Evolutionary conservation across 37 sponge, comb jelly and placozoan species (phyloP).

Genomic region (Agelas oroides): DNA sequence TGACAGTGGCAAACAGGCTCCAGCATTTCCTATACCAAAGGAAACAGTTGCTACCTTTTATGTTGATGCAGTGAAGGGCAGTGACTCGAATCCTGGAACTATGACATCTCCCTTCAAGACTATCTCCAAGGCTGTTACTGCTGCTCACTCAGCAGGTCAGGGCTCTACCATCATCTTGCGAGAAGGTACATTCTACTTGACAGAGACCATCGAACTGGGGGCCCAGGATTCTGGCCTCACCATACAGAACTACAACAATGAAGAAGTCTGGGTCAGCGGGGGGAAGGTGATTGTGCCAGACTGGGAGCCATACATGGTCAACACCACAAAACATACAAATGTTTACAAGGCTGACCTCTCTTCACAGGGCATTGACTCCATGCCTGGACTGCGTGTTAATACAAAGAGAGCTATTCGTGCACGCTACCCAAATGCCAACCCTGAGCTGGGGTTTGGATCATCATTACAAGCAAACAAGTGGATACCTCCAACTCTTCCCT

Average conservation of each 20-base stretch:
- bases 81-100: constrained; percentile 65
- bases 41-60: constrained; percentile 16
- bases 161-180: constrained; percentile 58
- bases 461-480: constrained; percentile 27
- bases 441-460: constrained; percentile 67
- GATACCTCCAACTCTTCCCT: constrained; percentile 9
- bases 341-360: constrained; percentile 65
- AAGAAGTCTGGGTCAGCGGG: constrained; percentile 72
- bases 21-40: constrained; percentile 5
- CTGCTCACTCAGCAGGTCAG: constrained; percentile 14
- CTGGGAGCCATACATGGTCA: constrained; percentile 30
- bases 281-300: constrained; percentile 51
- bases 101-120: constrained; percentile 42
- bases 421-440: constrained; percentile 81
- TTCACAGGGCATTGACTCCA: constrained; percentile 31
- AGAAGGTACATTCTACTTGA: constrained; percentile 62
- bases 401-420: constrained; percentile 65
- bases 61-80: constrained; percentile 64
- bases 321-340: constrained; percentile 10
- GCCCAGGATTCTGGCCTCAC: constrained; percentile 46
- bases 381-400: constrained; percentile 59
- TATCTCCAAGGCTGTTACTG: constrained; percentile 32
- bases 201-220: constrained; percentile 45
- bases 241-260: constrained; percentile 45
- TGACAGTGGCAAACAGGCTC: not conserved